Percentiles rank a stretch among this genome's conserved stretches.
Evolutionary conservation across 2,888 invertebrate genomes (phyloP).

Genomic region (Melanophora roralis): DNA sequence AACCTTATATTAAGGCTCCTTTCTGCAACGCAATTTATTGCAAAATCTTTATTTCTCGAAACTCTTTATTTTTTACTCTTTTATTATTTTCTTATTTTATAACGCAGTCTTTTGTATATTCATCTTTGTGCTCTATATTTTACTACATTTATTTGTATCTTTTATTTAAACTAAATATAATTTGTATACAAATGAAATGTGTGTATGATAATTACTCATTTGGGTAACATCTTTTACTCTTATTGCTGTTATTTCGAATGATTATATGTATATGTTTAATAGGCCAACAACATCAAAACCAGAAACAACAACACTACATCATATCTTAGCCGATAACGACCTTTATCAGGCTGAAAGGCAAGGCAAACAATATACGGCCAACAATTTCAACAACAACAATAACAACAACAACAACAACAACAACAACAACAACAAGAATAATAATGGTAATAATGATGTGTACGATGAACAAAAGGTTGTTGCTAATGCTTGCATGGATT

Average conservation of each 20-base stretch:
- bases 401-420: too few species aligned
- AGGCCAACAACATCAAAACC: conserved; percentile 72
- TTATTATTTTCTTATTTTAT: neutral
- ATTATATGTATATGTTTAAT: conserved; percentile 46
- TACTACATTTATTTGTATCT: neutral
- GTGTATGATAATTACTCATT: conserved; percentile 63
- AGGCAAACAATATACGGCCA: conserved; percentile 57
- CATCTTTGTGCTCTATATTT: neutral
- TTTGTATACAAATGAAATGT: conserved; percentile 28
- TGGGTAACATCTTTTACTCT: conserved; percentile 52
- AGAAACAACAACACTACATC: conserved; percentile 63
- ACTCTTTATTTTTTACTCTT: neutral
- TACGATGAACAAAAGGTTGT: neutral
- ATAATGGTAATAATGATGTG: neutral
- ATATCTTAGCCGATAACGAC: conserved; percentile 55
- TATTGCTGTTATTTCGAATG: conserved; percentile 14
- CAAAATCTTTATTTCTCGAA: too few species aligned
- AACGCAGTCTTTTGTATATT: neutral
- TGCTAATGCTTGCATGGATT: conserved; percentile 66
- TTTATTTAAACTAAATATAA: conserved; percentile 1
- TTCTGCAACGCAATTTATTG: too few species aligned
- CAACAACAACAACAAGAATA: too few species aligned
- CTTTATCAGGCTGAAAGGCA: conserved; percentile 67
- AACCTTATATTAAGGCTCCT: too few species aligned
- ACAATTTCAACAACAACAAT: too few species aligned